Evolutionary conservation across 2,888 invertebrate genomes (phyloP).

Genomic region (Phaonia tiefii): DNA sequence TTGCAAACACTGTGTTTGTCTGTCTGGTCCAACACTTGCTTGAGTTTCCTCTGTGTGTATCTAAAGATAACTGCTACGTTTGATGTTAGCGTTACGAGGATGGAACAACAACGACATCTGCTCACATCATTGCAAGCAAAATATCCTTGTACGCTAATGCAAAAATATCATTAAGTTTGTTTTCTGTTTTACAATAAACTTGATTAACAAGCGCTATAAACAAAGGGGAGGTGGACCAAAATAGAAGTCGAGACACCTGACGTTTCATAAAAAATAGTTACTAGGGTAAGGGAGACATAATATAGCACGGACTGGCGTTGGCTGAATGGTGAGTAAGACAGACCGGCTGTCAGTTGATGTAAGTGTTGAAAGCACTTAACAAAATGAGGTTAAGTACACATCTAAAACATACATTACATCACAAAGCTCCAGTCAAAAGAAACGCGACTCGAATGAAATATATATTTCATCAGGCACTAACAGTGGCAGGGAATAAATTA

Average conservation of each 20-base stretch:
- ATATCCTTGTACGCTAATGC: not conserved
- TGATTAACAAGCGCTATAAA: conserved; percentile 26
- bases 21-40: too few species aligned
- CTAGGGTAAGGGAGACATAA: not conserved
- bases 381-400: conserved; percentile 26
- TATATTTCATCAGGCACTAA: not conserved
- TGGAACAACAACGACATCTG: not conserved
- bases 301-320: not conserved
- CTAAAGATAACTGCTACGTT: conserved; percentile 18
- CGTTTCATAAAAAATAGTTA: not conserved
- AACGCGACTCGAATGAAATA: not conserved
- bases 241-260: not conserved
- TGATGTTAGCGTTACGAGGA: not conserved
- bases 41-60: not conserved
- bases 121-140: conserved; percentile 18
- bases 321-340: not conserved
- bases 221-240: not conserved
- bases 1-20: too few species aligned
- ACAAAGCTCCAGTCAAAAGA: not conserved
- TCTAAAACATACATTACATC: not conserved
- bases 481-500: not conserved
- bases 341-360: not conserved
- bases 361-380: conserved; percentile 30
- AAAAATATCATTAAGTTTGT: not conserved
- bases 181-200: conserved; percentile 30